phyloP scores from a whole-genome alignment of 2,888 invertebrate genomes.

The Blastobasis lacticolella region DNA sequence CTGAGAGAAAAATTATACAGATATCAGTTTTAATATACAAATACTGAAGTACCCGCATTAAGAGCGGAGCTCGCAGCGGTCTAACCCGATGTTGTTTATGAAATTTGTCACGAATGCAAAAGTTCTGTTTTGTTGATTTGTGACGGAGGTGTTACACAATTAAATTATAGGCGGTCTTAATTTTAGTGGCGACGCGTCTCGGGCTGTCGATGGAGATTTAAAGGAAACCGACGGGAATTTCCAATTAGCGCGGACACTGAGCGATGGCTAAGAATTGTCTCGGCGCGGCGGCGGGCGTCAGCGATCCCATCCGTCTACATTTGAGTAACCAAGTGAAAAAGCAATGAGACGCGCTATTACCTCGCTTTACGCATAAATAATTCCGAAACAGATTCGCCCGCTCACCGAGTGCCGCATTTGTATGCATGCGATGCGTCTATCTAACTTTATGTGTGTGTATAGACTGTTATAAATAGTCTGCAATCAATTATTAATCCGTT shows the following conservation, averaged over 20 bases:
- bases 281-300: constrained; percentile 36
- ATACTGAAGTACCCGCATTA: too few relatives aligned
- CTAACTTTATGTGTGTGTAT: too few relatives aligned
- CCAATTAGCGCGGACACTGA: constrained; percentile 70
- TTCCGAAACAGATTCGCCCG: constrained; percentile 37
- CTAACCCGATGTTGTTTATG: constrained; percentile 1
- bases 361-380: constrained; percentile 58
- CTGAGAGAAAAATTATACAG: too few relatives aligned
- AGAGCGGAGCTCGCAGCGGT: too few relatives aligned
- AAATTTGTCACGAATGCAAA: constrained; percentile 20
- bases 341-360: constrained; percentile 68
- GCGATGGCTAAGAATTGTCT: constrained; percentile 68
- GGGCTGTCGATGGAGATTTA: constrained; percentile 60
- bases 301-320: constrained; percentile 67
- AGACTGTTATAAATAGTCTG: too few relatives aligned
- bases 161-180: constrained; percentile 43
- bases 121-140: constrained; percentile 23
- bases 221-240: constrained; percentile 67
- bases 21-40: too few relatives aligned
- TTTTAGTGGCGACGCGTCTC: constrained; percentile 44
- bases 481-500: too few relatives aligned
- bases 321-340: constrained; percentile 70
- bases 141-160: constrained; percentile 33
- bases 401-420: constrained; percentile 11
- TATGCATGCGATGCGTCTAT: background rate